phyloP scores from a whole-genome alignment of 2,888 invertebrate species.

The Archips xylosteana region DNA sequence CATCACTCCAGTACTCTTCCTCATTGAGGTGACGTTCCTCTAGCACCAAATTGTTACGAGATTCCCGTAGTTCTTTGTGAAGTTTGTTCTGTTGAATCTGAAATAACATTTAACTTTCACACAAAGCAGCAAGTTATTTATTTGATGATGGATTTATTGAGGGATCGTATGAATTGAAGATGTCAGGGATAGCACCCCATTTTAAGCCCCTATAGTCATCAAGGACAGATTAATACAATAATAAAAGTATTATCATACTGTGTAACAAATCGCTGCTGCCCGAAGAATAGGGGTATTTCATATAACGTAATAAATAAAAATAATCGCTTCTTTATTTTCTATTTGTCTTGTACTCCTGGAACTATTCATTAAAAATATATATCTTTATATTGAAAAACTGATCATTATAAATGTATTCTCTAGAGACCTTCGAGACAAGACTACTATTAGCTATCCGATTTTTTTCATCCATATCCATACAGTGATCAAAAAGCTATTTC shows the following conservation, averaged over 20 bases:
- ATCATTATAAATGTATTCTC: neutral
- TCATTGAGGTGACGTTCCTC: slow-evolving; percentile 47
- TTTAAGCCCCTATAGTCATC: slow-evolving; percentile 39
- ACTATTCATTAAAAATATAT: neutral
- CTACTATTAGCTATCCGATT: too few relatives aligned
- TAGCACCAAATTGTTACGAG: slow-evolving; percentile 51
- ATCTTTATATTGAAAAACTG: neutral
- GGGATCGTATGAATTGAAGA: slow-evolving; percentile 31
- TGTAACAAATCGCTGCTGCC: slow-evolving; percentile 40
- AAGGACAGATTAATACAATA: slow-evolving; percentile 40
- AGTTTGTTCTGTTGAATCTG: slow-evolving; percentile 74
- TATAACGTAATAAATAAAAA: slow-evolving; percentile 13
- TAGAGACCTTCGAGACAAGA: too few relatives aligned
- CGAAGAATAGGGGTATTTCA: slow-evolving; percentile 32
- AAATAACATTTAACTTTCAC: slow-evolving; percentile 9
- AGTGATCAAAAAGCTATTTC: too few relatives aligned
- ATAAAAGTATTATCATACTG: slow-evolving; percentile 38
- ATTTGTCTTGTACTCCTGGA: neutral
- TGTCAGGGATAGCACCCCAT: slow-evolving; percentile 27
- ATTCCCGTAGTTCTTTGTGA: slow-evolving; percentile 58
- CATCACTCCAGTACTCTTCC: slow-evolving; percentile 40
- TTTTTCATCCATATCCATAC: too few relatives aligned
- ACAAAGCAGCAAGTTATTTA: slow-evolving; percentile 20
- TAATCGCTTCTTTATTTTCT: slow-evolving; percentile 2
- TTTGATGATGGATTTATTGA: slow-evolving; percentile 38